Evolutionary conservation across 2,888 invertebrate species (phyloP).

Genomic region (Smittia aterrima): DNA sequence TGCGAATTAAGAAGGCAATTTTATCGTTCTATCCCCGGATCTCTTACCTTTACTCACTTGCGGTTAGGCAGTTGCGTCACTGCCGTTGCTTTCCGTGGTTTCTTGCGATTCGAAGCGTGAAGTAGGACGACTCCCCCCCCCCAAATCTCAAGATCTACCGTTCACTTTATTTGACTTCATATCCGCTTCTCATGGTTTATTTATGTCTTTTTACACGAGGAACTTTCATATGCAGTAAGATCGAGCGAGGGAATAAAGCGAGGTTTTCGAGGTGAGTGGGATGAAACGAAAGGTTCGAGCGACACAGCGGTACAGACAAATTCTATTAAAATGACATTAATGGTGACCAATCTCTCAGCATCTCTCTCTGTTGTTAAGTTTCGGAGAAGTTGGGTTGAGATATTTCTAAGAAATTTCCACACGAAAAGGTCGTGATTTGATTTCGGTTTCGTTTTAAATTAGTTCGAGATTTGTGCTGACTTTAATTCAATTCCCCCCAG

Average conservation of each 20-base stretch:
- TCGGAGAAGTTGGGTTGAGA: background rate
- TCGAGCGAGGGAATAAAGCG: background rate
- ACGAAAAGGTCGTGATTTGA: background rate
- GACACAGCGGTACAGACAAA: background rate
- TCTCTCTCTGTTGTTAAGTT: background rate
- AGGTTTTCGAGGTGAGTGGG: background rate
- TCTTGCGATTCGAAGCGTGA: no score
- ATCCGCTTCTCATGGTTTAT: slow-evolving; percentile 32
- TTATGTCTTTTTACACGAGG: background rate
- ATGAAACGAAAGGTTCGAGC: background rate
- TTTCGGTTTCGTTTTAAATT: background rate
- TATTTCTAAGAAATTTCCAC: background rate
- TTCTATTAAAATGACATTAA: slow-evolving; percentile 32
- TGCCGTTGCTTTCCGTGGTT: no score
- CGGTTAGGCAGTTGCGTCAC: no score
- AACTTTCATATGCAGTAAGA: background rate
- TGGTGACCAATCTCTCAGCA: slow-evolving; percentile 18
- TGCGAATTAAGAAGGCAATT: slow-evolving; percentile 30
- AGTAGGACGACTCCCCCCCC: background rate
- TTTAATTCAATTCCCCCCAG: background rate
- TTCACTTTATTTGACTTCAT: slow-evolving; percentile 32
- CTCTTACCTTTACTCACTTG: background rate
- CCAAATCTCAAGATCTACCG: background rate
- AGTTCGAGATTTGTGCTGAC: background rate
- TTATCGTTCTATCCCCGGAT: no score